phyloP scores from a whole-genome alignment of 2,888 invertebrate species.

The Cybosia mesomella region DNA sequence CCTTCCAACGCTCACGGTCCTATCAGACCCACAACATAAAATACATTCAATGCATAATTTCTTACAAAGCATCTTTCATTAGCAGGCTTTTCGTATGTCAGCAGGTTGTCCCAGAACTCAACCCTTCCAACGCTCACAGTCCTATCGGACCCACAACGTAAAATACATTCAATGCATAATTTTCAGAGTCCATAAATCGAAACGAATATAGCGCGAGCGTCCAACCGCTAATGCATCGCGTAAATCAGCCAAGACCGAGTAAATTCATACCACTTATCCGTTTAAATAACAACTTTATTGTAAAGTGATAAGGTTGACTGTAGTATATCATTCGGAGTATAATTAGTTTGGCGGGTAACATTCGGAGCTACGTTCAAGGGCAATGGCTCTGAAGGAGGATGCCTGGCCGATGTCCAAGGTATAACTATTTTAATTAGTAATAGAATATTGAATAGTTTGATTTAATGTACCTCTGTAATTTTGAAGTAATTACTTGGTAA shows the following conservation, averaged over 20 bases:
- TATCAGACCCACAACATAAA: constrained; percentile 34
- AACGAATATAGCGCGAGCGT: constrained; percentile 55
- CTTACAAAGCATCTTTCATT: background rate
- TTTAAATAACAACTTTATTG: constrained; percentile 24
- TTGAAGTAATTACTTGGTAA: background rate
- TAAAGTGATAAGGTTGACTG: constrained; percentile 14
- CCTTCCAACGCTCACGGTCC: constrained; percentile 5
- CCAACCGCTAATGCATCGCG: constrained; percentile 72
- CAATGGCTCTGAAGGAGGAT: constrained; percentile 41
- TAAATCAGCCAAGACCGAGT: constrained; percentile 64
- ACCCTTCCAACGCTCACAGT: constrained; percentile 2
- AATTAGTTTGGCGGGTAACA: constrained; percentile 38
- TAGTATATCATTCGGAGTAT: constrained; percentile 16
- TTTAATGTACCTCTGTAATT: no score
- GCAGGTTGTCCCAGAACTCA: constrained; percentile 1
- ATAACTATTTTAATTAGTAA: constrained; percentile 22
- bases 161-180: constrained; percentile 66
- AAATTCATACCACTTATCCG: constrained; percentile 5
- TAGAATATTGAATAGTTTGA: background rate
- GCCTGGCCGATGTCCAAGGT: constrained; percentile 19
- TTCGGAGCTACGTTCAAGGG: constrained; percentile 44
- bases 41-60: constrained; percentile 69
- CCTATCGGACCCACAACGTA: constrained; percentile 35
- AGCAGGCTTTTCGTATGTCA: background rate
- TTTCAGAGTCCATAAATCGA: constrained; percentile 67